These are phyloP conservation scores for Ariolimax columbianus DNA, from an alignment of 2,888 invertebrate genomes.

Conservation along the genomic window DNA sequence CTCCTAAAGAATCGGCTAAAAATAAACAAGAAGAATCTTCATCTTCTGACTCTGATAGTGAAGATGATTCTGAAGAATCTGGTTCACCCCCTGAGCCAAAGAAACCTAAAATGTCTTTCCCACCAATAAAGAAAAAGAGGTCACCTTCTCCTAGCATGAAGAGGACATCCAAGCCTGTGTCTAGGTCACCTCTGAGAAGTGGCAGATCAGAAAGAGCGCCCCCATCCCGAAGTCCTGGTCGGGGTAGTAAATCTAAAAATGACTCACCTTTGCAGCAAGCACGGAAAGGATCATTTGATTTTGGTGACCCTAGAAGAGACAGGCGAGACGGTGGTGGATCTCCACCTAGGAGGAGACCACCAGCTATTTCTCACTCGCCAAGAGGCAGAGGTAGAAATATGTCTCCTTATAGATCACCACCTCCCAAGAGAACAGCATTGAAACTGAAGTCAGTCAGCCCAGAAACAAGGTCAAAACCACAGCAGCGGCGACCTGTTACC, in stretches of 20 bases:
- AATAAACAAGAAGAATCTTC: conserved; percentile 49
- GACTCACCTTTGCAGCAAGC: conserved; percentile 1
- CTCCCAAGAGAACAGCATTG: conserved; percentile 5
- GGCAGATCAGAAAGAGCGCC: conserved; percentile 23
- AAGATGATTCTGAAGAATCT: conserved; percentile 48
- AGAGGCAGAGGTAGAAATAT: conserved; percentile 34
- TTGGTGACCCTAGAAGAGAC: conserved; percentile 37
- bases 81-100: conserved; percentile 38
- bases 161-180: conserved; percentile 23
- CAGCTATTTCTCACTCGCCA: conserved; percentile 30
- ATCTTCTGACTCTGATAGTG: conserved; percentile 51
- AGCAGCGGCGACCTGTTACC: conserved; percentile 26
- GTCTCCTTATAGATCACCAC: conserved; percentile 17
- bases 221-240: neutral
- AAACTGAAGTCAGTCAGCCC: conserved; percentile 19
- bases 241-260: conserved; percentile 14
- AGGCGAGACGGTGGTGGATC: conserved; percentile 37
- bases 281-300: conserved; percentile 31
- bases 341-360: conserved; percentile 34
- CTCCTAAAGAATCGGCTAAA: conserved; percentile 33
- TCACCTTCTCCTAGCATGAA: conserved; percentile 45
- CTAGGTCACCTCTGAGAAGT: conserved; percentile 39
- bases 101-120: conserved; percentile 22
- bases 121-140: conserved; percentile 28
- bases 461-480: conserved; percentile 15